These are phyloP conservation scores for Polypterus senegalus DNA, from an alignment of 2,113 vertebrate species.

Conservation along the genomic window DNA sequence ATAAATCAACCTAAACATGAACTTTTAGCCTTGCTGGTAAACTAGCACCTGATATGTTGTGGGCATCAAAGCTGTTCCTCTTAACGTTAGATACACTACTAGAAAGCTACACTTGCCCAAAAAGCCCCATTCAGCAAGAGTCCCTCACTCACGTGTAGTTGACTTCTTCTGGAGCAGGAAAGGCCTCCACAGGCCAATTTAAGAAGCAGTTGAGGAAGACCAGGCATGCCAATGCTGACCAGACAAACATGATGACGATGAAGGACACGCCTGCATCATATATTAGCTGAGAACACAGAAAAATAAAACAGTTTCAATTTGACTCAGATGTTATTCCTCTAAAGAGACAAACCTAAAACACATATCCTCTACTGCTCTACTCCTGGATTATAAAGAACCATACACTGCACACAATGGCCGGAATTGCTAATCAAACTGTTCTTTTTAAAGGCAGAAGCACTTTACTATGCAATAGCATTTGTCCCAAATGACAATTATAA, in stretches of 20 bases:
- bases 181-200: slow-evolving; percentile 72
- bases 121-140: neutral
- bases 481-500: too few species aligned
- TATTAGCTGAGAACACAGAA: slow-evolving; percentile 48
- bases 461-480: too few species aligned
- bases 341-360: too few species aligned
- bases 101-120: neutral
- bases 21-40: neutral
- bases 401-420: too few species aligned
- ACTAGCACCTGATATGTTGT: neutral
- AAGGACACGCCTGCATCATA: slow-evolving; percentile 64
- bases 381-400: too few species aligned
- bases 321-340: too few species aligned
- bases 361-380: too few species aligned
- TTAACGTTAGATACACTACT: neutral
- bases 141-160: slow-evolving; percentile 51
- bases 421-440: too few species aligned
- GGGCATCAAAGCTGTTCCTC: neutral
- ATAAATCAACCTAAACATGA: neutral
- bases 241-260: slow-evolving; percentile 64
- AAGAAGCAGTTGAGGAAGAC: slow-evolving; percentile 73
- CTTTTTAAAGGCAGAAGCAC: too few species aligned
- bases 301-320: neutral
- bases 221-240: slow-evolving; percentile 60
- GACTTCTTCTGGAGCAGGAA: slow-evolving; percentile 67